These are phyloP conservation scores for Aromia moschata DNA, from an alignment of 2,888 invertebrate species.

Conservation along the genomic window DNA sequence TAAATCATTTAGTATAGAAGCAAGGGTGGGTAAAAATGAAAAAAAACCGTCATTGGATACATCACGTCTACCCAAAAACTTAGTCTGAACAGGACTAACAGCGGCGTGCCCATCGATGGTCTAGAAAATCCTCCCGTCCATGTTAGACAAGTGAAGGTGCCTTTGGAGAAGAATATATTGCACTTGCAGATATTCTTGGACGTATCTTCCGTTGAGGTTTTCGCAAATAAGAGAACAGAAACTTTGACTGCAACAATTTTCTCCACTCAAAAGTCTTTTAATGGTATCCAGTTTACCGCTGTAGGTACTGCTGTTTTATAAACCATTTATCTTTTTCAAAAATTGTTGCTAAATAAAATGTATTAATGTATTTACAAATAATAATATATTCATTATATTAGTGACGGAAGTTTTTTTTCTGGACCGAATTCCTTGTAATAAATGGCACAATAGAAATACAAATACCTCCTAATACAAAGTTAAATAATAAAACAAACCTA, in stretches of 20 bases:
- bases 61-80: not conserved
- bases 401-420: too few species aligned
- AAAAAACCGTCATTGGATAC: constrained; percentile 8
- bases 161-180: not conserved
- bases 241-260: constrained; percentile 37
- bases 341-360: too few species aligned
- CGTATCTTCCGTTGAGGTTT: constrained; percentile 38
- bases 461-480: too few species aligned
- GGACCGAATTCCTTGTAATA: too few species aligned
- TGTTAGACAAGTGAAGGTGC: not conserved
- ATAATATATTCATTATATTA: too few species aligned
- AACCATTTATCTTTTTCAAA: not conserved
- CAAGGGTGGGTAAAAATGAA: constrained; percentile 7
- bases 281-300: constrained; percentile 6
- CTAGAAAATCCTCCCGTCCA: constrained; percentile 17
- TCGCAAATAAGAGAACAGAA: constrained; percentile 35
- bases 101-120: constrained; percentile 7
- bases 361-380: too few species aligned
- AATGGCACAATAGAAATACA: too few species aligned
- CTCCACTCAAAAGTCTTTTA: constrained; percentile 23
- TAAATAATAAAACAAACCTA: too few species aligned
- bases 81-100: constrained; percentile 11
- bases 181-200: constrained; percentile 44
- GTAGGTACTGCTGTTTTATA: constrained; percentile 14
- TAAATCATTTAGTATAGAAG: constrained; percentile 1